A percentile compares a stretch with the other conserved stretches of the same genome.
phyloP scores from a whole-genome alignment of 2,113 vertebrate genomes.

The Atherinomorus stipes region DNA sequence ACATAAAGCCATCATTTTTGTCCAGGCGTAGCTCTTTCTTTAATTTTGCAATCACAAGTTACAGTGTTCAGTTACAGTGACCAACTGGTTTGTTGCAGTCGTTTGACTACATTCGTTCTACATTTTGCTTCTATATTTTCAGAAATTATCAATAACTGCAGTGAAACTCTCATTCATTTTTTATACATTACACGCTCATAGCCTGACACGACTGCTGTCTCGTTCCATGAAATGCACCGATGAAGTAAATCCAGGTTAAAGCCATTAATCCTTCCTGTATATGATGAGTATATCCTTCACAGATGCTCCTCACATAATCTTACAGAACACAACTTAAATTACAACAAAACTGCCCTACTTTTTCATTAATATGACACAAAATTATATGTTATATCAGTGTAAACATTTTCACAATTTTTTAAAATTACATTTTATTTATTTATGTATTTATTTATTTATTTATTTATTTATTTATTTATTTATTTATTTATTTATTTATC shows the following conservation, averaged over 20 bases:
- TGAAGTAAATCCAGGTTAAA: slow-evolving; percentile 48
- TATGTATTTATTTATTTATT: too few relatives aligned
- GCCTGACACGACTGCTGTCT: slow-evolving; percentile 15
- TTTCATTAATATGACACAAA: too few relatives aligned
- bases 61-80: slow-evolving; percentile 6
- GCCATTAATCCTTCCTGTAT: background rate
- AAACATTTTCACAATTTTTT: too few relatives aligned
- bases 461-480: too few relatives aligned
- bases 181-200: slow-evolving; percentile 45
- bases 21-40: slow-evolving; percentile 13
- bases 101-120: background rate
- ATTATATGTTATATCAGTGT: too few relatives aligned
- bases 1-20: slow-evolving; percentile 31
- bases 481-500: too few relatives aligned
- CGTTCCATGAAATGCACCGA: slow-evolving; percentile 17
- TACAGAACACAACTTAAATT: too few relatives aligned
- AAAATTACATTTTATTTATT: too few relatives aligned
- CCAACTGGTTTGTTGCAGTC: slow-evolving; percentile 10
- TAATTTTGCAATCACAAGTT: background rate
- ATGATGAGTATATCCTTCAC: too few relatives aligned
- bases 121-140: slow-evolving; percentile 25
- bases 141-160: slow-evolving; percentile 43
- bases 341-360: too few relatives aligned
- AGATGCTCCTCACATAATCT: too few relatives aligned
- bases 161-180: slow-evolving; percentile 36